phyloP scores from a whole-genome alignment of 2,797 vertebrate genomes.

The Picus viridis region DNA sequence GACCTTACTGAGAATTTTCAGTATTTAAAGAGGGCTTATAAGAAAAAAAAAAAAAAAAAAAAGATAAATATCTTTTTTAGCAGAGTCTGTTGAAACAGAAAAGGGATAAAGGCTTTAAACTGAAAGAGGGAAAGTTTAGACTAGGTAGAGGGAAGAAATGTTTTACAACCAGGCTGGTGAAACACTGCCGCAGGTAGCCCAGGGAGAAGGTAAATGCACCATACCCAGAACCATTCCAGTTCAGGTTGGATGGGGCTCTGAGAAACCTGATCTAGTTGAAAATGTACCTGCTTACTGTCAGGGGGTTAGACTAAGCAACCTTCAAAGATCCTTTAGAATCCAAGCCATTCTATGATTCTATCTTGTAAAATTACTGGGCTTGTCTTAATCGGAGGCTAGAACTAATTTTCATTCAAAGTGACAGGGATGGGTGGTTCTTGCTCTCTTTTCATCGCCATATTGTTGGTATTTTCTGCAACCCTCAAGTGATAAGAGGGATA shows the following conservation, averaged over 20 bases:
- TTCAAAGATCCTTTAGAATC: background rate
- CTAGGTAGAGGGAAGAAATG: background rate
- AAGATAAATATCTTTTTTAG: background rate
- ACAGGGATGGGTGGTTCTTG: background rate
- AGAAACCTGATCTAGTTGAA: background rate
- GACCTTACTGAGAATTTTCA: background rate
- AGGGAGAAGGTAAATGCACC: background rate
- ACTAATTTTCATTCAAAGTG: background rate
- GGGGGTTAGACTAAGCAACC: background rate
- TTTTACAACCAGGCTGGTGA: background rate
- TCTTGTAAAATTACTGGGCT: background rate
- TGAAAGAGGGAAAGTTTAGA: background rate
- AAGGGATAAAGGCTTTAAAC: background rate
- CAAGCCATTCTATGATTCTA: background rate
- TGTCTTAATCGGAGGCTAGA: background rate
- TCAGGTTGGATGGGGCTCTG: background rate
- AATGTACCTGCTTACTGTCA: background rate
- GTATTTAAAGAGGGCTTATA: background rate
- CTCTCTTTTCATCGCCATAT: background rate
- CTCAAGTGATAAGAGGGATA: background rate
- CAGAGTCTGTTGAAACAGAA: background rate
- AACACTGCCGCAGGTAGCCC: no score
- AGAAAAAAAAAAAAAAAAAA: background rate
- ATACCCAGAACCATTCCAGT: background rate
- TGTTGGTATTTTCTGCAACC: background rate